Base-by-base conservation (phyloP, 2,797 vertebrate genomes). In the Pangasius krempfi region DNA sequence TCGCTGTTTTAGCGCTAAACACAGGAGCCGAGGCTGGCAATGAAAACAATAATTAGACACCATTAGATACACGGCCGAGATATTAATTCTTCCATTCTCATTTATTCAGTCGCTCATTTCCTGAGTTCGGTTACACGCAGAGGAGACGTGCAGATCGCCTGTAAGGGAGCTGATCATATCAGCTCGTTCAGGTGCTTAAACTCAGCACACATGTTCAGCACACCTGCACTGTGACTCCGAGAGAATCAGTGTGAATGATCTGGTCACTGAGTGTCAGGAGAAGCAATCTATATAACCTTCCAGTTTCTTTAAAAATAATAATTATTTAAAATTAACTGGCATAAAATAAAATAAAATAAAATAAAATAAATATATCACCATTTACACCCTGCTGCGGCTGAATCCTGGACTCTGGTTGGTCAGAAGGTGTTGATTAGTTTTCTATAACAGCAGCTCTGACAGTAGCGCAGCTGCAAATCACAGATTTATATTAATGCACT, bases 21-120 rank as follows among this genome's bases (percentile, higher is more conserved):
- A 95, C 90, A 0, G 98, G 98, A 75, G 98, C 95, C 5, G 97
- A 98, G 13, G 98, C 98, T 99, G 94, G 92, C 89, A 3, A 62
- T 73, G 89, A 87, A 91, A 47, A 86, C 76, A 10, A 60, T 7
- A 40, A 79, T 54, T 7, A 60, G 4, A 58, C 78, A 22, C 7
- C 33, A 37, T 60, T 37, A 52, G 27, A 30, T 13, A 40, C 20
- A 20, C 22, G 70, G 37, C 33, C 0, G 27, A 50, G 73, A 76
- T 22, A 79, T 54, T 80, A 7, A 79, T 30, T 20, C 6, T 33
- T 78, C 27, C 25, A n/a, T 30, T 79, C 27, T 47, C 73, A 27
- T 47, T 47, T 27, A 76, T 40, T 72, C 68, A 72, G 5, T 27
- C 9, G 8, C 47, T 47, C 8, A 75, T 47, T 75, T 72, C 37